Evolutionary conservation across 2,888 invertebrate genomes (phyloP), one percentile per base, ranked within the genome.

Genomic region (Dichetophora obliterata): DNA sequence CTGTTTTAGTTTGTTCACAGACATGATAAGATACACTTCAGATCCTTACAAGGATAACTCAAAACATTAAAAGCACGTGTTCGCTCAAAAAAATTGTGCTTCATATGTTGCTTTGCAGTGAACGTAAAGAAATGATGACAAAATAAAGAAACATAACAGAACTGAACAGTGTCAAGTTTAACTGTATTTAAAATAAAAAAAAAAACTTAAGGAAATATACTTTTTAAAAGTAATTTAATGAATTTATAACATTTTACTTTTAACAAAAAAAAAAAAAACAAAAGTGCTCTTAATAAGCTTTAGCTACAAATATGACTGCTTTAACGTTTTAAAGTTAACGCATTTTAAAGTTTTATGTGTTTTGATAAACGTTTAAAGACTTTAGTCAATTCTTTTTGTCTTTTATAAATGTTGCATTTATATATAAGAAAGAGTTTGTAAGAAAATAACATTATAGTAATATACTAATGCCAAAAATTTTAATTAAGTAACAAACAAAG

Each of bases 1-100:
- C 72, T 82, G 81, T 82, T 63, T 86, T 85, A 86, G 86, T 86
- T 82, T 80, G 81, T 80, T 83, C 82, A 81, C 79, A 84, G 83
- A 82, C 83, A 85, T 83, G 83, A 78, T 81, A 82, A 82, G 83
- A 83, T 82, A 81, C 82, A 86, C 83, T 75, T 79, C 81, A 63
- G 63, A 16, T 65, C 71, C 70, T 63, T 52, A 34, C 65, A 48
- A 54, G 68, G 59, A 59, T 69, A 34, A 75, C 14, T 22, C 54
- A 31, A 69, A 52, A 61, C n/a, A 31, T n/a, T 52, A n/a, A 43
- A 24, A 14, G n/a, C 57, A 57, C 68, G 66, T 68, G 75, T n/a
- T 6, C 14, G 27, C 34, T 37, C n/a, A 11, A 11, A 65, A 5
- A 31, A 5, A 16, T 31, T 31, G 63, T 65, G 63, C 34, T 65